A percentile compares a stretch with the other conserved stretches of the same genome.
Evolutionary conservation across 2,888 invertebrate genomes (phyloP).

Genomic region (Pristionchus japonicus): DNA sequence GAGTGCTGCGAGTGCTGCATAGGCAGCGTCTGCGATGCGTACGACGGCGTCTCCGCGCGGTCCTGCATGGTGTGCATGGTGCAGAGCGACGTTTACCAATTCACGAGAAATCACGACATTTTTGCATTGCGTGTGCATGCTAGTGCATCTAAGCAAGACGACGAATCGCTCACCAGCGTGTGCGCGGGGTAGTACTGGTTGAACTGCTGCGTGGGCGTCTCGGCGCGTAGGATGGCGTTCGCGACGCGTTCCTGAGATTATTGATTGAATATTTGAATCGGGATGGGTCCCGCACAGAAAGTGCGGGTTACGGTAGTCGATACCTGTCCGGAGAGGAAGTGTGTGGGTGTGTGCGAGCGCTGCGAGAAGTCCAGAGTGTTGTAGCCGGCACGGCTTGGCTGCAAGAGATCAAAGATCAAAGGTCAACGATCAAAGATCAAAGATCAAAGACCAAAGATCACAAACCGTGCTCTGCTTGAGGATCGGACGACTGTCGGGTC

Average conservation of each 20-base stretch:
- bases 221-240: constrained; percentile 64
- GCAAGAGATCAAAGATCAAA: constrained; percentile 1
- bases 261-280: too few species aligned
- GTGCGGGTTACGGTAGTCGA: neutral
- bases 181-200: constrained; percentile 41
- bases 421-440: neutral
- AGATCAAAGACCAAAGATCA: neutral
- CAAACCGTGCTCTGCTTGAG: constrained; percentile 50
- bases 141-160: neutral
- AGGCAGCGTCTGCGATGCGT: neutral
- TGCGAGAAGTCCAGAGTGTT: constrained; percentile 48
- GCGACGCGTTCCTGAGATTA: constrained; percentile 63
- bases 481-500: constrained; percentile 52
- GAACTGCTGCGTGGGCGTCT: constrained; percentile 57
- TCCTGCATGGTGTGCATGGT: constrained; percentile 11
- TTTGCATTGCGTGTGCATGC: neutral
- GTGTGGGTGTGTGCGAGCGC: constrained; percentile 51
- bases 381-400: constrained; percentile 21
- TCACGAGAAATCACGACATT: neutral
- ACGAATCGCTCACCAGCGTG: constrained; percentile 23
- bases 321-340: constrained; percentile 55
- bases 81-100: constrained; percentile 27
- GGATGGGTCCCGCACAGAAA: neutral
- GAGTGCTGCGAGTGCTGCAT: neutral
- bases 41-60: constrained; percentile 31